Evolutionary conservation across 2,797 vertebrate genomes (phyloP).

Genomic region (Craterocephalus amniculus): DNA sequence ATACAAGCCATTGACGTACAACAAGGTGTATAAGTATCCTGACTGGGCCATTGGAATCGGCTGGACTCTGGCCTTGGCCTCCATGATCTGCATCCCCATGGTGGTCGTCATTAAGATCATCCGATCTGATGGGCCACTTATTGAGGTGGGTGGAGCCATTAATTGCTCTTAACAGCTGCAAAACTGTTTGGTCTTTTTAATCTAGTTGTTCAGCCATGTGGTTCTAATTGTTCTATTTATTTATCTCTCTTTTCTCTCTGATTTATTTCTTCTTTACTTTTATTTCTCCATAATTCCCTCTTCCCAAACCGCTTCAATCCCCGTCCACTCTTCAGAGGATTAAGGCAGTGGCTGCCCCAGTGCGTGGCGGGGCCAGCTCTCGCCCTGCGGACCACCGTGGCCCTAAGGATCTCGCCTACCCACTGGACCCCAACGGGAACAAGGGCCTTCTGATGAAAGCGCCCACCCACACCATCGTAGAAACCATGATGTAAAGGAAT

Average conservation of each 20-base stretch:
- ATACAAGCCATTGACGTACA: slow-evolving; percentile 96
- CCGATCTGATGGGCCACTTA: slow-evolving; percentile 91
- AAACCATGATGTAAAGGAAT: slow-evolving; percentile 96
- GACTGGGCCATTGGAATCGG: slow-evolving; percentile 95
- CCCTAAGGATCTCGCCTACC: slow-evolving; percentile 82
- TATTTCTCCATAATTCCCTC: background rate
- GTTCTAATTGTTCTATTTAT: background rate
- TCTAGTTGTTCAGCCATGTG: background rate
- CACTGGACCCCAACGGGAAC: slow-evolving; percentile 88
- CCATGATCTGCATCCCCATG: slow-evolving; percentile 98
- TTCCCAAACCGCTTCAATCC: background rate
- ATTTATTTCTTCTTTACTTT: background rate
- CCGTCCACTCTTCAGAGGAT: slow-evolving; percentile 84
- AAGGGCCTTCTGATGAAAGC: slow-evolving; percentile 85
- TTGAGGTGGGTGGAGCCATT: slow-evolving; percentile 86
- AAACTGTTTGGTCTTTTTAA: background rate
- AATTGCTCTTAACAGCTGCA: background rate
- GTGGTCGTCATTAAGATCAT: slow-evolving; percentile 94
- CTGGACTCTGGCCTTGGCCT: slow-evolving; percentile 93
- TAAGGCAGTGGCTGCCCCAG: slow-evolving; percentile 91
- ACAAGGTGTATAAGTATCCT: slow-evolving; percentile 95
- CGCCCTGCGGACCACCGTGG: slow-evolving; percentile 78
- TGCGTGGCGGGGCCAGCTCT: slow-evolving; percentile 86
- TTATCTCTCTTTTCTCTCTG: background rate
- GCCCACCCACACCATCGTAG: slow-evolving; percentile 95